Conservation (phyloP, 2,888 invertebrate species). For the Myopa tessellatipennis region DNA sequence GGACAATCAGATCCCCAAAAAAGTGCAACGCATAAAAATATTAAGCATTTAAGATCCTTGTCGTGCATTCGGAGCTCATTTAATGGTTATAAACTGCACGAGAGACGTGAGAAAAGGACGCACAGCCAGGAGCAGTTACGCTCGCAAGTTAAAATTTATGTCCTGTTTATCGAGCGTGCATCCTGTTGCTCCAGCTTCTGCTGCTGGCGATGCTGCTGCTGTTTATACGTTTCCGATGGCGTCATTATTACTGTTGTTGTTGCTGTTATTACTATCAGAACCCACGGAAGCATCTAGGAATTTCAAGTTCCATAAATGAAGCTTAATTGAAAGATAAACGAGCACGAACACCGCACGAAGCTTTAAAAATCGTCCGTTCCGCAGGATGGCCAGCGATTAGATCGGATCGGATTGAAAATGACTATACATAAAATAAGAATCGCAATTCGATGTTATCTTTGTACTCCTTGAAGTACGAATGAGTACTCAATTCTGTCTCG, state of each 20-base stretch:
- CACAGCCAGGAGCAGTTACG: neutral
- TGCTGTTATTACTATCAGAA: too few relatives aligned
- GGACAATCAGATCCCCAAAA: neutral
- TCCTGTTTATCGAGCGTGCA: slow-evolving; percentile 15
- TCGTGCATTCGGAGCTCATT: slow-evolving; percentile 14
- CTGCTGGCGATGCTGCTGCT: neutral
- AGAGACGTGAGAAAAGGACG: neutral
- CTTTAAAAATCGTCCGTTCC: too few relatives aligned
- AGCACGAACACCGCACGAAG: too few relatives aligned
- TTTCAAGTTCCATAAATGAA: too few relatives aligned
- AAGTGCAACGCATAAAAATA: neutral
- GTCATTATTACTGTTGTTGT: neutral
- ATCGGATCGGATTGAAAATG: too few relatives aligned
- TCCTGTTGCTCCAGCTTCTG: neutral
- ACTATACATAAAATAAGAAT: too few relatives aligned
- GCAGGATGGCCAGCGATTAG: too few relatives aligned
- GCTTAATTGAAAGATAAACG: too few relatives aligned
- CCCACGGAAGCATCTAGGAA: too few relatives aligned
- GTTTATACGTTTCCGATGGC: neutral
- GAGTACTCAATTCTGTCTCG: too few relatives aligned
- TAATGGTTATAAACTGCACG: slow-evolving; percentile 26
- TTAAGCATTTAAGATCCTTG: slow-evolving; percentile 25
- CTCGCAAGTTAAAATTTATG: slow-evolving; percentile 19
- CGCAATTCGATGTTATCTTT: too few relatives aligned
- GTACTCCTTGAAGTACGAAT: too few relatives aligned